These are phyloP conservation scores for Portevinia maculata DNA, from an alignment of 2,888 invertebrate species.

Conservation along the genomic window DNA sequence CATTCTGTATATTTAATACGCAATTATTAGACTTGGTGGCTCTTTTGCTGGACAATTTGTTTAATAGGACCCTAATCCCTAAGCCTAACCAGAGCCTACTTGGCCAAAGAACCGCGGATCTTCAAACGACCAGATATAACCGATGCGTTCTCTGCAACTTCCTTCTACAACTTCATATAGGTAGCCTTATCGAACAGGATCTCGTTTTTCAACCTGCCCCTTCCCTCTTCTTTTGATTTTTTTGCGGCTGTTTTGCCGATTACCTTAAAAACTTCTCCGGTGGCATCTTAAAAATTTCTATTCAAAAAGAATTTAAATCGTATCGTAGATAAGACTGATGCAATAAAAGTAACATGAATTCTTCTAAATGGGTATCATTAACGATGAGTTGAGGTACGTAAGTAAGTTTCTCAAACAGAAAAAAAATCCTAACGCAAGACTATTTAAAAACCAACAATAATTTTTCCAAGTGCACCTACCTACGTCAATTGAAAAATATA, in stretches of 20 bases:
- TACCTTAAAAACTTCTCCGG: conserved; percentile 96
- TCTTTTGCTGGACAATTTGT: conserved; percentile 97
- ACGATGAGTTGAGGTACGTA: too few species aligned
- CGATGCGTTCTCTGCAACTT: conserved; percentile 98
- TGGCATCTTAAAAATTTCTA: conserved; percentile 84
- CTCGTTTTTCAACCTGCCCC: conserved; percentile 99
- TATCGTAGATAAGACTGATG: too few species aligned
- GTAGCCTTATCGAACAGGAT: conserved; percentile 99
- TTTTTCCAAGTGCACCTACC: conserved; percentile 21
- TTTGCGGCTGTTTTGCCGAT: conserved; percentile 95
- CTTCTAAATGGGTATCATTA: too few species aligned
- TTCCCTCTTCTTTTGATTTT: conserved; percentile 97
- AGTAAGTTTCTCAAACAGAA: too few species aligned
- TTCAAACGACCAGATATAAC: conserved; percentile 99
- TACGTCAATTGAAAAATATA: not conserved
- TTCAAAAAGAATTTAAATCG: conserved; percentile 83
- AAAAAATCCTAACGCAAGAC: too few species aligned
- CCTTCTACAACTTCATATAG: conserved; percentile 98
- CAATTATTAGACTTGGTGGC: too few species aligned
- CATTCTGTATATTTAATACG: too few species aligned
- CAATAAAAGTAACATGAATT: too few species aligned
- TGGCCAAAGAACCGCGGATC: conserved; percentile 97
- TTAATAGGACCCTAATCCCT: conserved; percentile 97
- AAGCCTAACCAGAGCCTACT: conserved; percentile 96
- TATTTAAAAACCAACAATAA: not conserved